Conservation (phyloP, 2,797 vertebrate species). For the Serranus cabrilla region DNA sequence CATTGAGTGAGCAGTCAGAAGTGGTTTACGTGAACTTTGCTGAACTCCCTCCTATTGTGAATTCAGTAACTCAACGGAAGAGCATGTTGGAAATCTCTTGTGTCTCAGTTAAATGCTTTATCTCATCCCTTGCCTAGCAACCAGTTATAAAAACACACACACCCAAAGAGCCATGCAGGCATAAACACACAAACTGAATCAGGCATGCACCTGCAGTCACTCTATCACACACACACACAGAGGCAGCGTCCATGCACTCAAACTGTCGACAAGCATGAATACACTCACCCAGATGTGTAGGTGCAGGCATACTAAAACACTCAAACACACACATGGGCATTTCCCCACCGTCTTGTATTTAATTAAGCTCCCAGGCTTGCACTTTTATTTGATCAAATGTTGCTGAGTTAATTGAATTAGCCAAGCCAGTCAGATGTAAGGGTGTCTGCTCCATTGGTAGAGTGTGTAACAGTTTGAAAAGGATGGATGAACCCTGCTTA, state of each 20-base stretch:
- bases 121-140: slow-evolving; percentile 79
- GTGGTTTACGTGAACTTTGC: slow-evolving; percentile 70
- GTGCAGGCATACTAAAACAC: slow-evolving; percentile 14
- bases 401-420: slow-evolving; percentile 69
- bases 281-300: slow-evolving; percentile 38
- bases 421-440: slow-evolving; percentile 51
- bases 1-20: slow-evolving; percentile 61
- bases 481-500: slow-evolving; percentile 40
- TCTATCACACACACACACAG: not conserved
- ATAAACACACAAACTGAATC: slow-evolving; percentile 58
- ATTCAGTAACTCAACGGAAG: slow-evolving; percentile 67
- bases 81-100: slow-evolving; percentile 74
- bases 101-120: slow-evolving; percentile 78
- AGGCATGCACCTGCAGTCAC: slow-evolving; percentile 59
- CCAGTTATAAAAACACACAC: slow-evolving; percentile 74
- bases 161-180: slow-evolving; percentile 56
- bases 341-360: slow-evolving; percentile 53
- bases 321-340: slow-evolving; percentile 5
- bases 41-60: slow-evolving; percentile 73
- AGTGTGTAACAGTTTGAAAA: slow-evolving; percentile 40
- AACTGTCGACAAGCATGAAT: slow-evolving; percentile 13
- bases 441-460: slow-evolving; percentile 41
- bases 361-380: slow-evolving; percentile 65
- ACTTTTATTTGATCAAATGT: slow-evolving; percentile 72
- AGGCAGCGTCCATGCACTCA: slow-evolving; percentile 13